Evolutionary conservation across 92 coral and sea anemone species (phyloP), one percentile per base, ranked within the genome.

Genomic region (Palythoa grandiflora): DNA sequence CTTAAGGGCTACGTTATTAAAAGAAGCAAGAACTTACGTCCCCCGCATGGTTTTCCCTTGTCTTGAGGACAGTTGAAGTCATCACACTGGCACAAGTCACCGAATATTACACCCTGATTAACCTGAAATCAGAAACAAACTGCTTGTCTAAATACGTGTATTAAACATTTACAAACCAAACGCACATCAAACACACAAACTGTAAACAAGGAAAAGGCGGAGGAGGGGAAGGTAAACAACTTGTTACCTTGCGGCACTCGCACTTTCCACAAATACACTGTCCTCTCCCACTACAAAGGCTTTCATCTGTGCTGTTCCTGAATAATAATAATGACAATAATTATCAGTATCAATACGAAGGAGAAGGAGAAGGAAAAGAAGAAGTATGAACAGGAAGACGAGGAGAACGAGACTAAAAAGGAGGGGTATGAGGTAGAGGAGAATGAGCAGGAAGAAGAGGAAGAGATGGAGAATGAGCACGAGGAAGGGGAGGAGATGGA

Each of bases 211-310:
- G 28, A 28, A 28, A 28, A 28, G 28, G 28, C 0, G 28, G 28
- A 28, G 28, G 28, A 28, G 28, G 28, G 0, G 28, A 28, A 28
- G 7, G 50, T 44, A 44, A 44, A 44, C 50, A 44, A 8, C 16
- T 28, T 10, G 20, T 77, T 75, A 94, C 98, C 91, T 89, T 72
- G 78, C 88, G 85, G 73, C 98, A 96, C 38, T 93, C 92, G 88
- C 98, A 96, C 88, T 94, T 92, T 61, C 96, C 98, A 86, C 98
- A 96, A 39, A 91, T 93, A 71, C 98, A 96, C 78, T 96, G 96
- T 12, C 98, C 98, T 51, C 89, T 95, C 61, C 98, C 98, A 73
- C 94, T 95, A 79, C 98, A 96, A 12, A 80, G 87, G n/a, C 84
- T 75, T 80, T 88, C 95, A 39, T 92, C 94, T 4, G 96, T 92